Conservation (phyloP, 2,797 vertebrate species). For the Chloroceryle amazona region DNA sequence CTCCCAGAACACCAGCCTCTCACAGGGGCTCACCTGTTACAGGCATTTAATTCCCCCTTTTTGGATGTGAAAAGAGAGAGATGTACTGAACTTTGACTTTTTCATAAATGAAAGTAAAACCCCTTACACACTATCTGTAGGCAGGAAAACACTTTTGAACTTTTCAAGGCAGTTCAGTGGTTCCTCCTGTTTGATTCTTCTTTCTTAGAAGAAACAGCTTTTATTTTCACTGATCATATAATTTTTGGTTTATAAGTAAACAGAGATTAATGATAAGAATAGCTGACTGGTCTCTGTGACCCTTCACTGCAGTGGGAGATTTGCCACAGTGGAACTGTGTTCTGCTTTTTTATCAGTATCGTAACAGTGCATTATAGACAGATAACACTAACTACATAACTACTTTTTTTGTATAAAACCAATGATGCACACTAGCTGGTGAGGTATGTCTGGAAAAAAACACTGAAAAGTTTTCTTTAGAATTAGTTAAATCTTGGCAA, state of each 20-base stretch:
- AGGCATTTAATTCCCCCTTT: neutral
- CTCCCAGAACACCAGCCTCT: neutral
- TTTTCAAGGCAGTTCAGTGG: neutral
- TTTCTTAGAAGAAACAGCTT: neutral
- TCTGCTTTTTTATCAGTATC: neutral
- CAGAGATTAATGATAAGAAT: neutral
- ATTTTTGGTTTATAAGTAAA: neutral
- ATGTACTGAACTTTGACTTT: neutral
- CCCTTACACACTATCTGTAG: neutral
- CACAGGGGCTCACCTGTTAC: fast-evolving
- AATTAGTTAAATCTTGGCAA: neutral
- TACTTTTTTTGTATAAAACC: neutral
- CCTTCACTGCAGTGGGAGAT: neutral
- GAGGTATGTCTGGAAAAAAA: neutral
- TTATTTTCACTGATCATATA: neutral
- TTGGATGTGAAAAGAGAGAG: neutral
- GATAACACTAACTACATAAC: neutral
- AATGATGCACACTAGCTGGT: neutral
- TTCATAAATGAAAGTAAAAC: neutral
- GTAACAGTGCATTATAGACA: neutral
- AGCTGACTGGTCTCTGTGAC: neutral
- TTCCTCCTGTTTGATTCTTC: neutral
- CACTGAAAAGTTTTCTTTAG: neutral
- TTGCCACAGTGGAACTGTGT: neutral
- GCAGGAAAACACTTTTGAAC: neutral